Evolutionary conservation across 2,113 vertebrate species (phyloP), one percentile per base, ranked within the genome.

Genomic region (Muntiacus muntjak): DNA sequence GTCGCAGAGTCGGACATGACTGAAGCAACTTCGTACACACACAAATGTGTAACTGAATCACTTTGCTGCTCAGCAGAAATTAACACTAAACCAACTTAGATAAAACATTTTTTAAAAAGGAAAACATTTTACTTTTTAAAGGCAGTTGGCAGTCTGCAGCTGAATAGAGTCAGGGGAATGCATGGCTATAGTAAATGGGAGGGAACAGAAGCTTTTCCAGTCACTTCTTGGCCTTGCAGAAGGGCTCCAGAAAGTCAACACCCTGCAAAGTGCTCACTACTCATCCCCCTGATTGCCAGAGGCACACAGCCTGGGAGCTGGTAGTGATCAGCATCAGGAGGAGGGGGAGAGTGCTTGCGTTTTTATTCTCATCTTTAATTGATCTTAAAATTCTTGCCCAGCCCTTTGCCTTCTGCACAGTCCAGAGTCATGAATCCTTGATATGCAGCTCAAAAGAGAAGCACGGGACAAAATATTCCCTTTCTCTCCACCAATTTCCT

Each of bases 351-450:
- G 43, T 86, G 40, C 45, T 95, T 95, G 40, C 43, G 79, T 47
- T 91, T 95, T 97, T 95, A 94, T 97, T 95, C 47, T 88, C 47
- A 5, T 95, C 95, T 91, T 97, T 96, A 97, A 95, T 96, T 96
- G 81, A 97, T 97, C 74, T 97, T 96, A 90, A 97, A 97, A 97
- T 94, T 97, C 83, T 95, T 97, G 45, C 86, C 86, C 94, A 95
- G 85, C 60, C 86, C 76, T 97, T 97, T 2, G 30, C 91, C 83
- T 91, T 92, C 45, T 54, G 43, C 83, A 79, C 15, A 93, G 74
- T 89, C 87, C 79, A 94, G n/a, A 93, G 67, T 89, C 82, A 33
- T 85, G 96, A 96, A 58, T 93, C 96, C 43, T 88, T 47, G 57
- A 83, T 58, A 28, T 6, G 9, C 62, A 45, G n/a, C 96, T 88